A percentile compares a stretch with the other conserved stretches of the same genome.
Conservation (phyloP, 1,140 invertebrate genomes). For the Tenebrio molitor region DNA sequence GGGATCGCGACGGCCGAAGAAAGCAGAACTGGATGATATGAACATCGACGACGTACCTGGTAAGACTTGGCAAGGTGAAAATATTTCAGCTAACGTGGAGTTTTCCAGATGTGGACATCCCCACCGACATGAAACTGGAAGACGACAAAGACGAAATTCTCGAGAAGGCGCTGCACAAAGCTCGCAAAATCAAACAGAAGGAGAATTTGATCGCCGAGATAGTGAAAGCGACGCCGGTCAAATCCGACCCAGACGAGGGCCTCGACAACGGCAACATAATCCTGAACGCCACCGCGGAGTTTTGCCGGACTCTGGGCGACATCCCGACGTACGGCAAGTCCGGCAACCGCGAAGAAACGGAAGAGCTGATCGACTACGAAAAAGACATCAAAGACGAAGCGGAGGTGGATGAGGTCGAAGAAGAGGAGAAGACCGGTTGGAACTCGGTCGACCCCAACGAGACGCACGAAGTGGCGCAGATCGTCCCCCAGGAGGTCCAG, state of each 20-base stretch:
- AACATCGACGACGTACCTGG: constrained; percentile 71
- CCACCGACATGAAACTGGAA: constrained; percentile 75
- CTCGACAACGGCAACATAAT: constrained; percentile 76
- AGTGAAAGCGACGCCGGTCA: constrained; percentile 65
- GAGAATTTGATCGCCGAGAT: constrained; percentile 67
- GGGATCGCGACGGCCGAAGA: constrained; percentile 68
- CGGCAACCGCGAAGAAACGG: constrained; percentile 88
- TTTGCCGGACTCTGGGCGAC: constrained; percentile 94
- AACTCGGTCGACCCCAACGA: constrained; percentile 69
- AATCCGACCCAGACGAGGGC: constrained; percentile 67
- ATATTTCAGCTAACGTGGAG: too few species aligned
- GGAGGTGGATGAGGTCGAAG: constrained; percentile 61
- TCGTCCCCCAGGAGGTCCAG: constrained; percentile 72
- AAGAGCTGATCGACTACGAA: constrained; percentile 79
- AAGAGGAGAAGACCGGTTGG: constrained; percentile 65
- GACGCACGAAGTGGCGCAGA: constrained; percentile 61
- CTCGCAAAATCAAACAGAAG: constrained; percentile 78
- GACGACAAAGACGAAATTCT: constrained; percentile 83
- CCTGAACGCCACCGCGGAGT: constrained; percentile 96
- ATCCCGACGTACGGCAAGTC: constrained; percentile 93
- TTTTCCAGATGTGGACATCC: constrained; percentile 69
- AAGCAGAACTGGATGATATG: constrained; percentile 60
- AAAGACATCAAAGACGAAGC: constrained; percentile 57
- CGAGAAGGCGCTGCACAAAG: constrained; percentile 81
- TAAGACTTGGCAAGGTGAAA: constrained; percentile 59